Evolutionary conservation across 2,888 invertebrate genomes (phyloP).

Genomic region (Trichogramma evanescens): DNA sequence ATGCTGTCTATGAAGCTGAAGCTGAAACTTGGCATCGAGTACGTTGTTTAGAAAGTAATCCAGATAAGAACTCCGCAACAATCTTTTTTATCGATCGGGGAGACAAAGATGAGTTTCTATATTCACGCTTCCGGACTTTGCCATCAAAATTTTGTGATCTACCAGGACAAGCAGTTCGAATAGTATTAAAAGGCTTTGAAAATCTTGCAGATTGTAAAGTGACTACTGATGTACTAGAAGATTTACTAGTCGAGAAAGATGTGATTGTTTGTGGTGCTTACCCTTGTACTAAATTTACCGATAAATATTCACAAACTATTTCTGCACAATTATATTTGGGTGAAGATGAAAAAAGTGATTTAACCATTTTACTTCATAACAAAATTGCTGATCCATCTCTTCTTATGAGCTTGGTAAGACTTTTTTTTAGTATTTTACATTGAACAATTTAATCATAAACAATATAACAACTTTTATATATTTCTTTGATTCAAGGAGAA

Average conservation of each 20-base stretch:
- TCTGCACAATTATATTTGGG: conserved; percentile 6
- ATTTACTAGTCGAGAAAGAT: conserved; percentile 40
- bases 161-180: conserved; percentile 66
- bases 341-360: conserved; percentile 1
- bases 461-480: neutral
- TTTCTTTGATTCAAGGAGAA: conserved; percentile 9
- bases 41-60: conserved; percentile 38
- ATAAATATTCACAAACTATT: neutral
- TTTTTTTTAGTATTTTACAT: neutral
- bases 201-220: conserved; percentile 51
- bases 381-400: conserved; percentile 3
- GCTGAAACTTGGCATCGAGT: conserved; percentile 47
- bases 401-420: conserved; percentile 5
- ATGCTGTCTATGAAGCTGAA: conserved; percentile 45
- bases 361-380: neutral
- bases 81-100: conserved; percentile 69
- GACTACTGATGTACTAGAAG: conserved; percentile 41
- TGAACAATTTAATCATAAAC: neutral
- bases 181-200: conserved; percentile 65
- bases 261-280: conserved; percentile 1
- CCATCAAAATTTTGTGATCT: conserved; percentile 59
- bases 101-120: conserved; percentile 56
- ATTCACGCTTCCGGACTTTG: conserved; percentile 55
- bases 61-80: conserved; percentile 25
- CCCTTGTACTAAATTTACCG: too few relatives aligned